Percentiles rank a stretch among this genome's conserved stretches.
Conservation (phyloP, 2,113 vertebrate genomes). For the Pyrgilauda ruficollis region DNA sequence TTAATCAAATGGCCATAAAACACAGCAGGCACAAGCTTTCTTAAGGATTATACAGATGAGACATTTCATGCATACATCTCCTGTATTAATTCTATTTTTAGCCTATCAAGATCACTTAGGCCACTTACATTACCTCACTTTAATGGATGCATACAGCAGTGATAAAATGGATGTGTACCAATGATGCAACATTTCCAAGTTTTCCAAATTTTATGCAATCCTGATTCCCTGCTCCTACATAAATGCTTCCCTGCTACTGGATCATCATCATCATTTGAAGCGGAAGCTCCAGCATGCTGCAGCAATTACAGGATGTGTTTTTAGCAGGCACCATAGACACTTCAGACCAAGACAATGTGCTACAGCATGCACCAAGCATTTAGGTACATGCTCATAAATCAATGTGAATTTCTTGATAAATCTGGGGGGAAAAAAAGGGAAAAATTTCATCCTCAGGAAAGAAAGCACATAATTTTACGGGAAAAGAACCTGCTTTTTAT, state of each 20-base stretch:
- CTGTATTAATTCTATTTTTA: neutral
- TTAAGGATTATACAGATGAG: neutral
- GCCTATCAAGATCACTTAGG: neutral
- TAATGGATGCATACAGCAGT: accelerated
- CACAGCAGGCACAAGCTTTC: neutral
- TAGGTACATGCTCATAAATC: neutral
- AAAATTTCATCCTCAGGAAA: neutral
- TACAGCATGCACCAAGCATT: neutral
- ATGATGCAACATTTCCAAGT: neutral
- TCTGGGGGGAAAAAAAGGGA: too few species aligned
- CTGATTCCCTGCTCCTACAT: neutral
- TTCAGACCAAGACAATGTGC: neutral
- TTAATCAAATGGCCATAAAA: neutral
- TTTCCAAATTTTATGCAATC: neutral
- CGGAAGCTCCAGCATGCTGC: neutral
- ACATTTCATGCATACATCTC: neutral
- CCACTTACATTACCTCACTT: neutral
- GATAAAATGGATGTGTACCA: neutral
- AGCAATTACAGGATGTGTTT: neutral
- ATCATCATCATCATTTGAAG: neutral
- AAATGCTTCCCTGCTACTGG: neutral
- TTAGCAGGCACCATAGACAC: neutral
- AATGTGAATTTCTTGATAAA: neutral
- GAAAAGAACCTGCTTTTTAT: neutral
- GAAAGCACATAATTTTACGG: neutral